These are phyloP conservation scores for Brachionus asplanchnoidis DNA, from an alignment of 1,140 invertebrate genomes.

Conservation along the genomic window DNA sequence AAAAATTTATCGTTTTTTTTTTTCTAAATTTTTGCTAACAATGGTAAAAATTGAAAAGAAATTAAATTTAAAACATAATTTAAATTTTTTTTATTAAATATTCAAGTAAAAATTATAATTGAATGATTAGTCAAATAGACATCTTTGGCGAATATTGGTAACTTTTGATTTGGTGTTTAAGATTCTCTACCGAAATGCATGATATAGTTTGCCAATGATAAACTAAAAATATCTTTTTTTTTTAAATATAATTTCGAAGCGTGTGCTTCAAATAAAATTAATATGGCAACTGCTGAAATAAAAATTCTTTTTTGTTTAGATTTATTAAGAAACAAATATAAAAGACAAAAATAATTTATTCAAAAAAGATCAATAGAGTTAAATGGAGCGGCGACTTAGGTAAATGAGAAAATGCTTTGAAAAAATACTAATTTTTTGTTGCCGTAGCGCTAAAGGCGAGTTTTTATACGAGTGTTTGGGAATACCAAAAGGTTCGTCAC, in stretches of 20 bases:
- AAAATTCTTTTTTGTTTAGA: not conserved
- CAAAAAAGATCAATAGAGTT: not conserved
- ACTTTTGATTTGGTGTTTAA: not conserved
- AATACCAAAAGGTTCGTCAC: conserved; percentile 80
- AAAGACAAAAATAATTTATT: not conserved
- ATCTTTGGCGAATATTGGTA: not conserved
- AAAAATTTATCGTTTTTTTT: not conserved
- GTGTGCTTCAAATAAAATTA: not conserved
- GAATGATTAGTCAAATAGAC: not conserved
- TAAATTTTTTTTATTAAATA: not conserved
- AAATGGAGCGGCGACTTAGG: conserved; percentile 34
- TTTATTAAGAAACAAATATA: not conserved
- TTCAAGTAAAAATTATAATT: not conserved
- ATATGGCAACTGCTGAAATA: not conserved
- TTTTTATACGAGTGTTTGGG: conserved; percentile 94
- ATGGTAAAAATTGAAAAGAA: not conserved
- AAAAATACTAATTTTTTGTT: not conserved
- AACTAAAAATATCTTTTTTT: not conserved
- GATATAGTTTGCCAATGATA: not conserved
- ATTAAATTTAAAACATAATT: not conserved
- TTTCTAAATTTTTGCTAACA: not conserved
- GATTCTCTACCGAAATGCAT: not conserved
- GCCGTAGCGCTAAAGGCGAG: conserved; percentile 58
- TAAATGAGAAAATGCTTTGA: not conserved
- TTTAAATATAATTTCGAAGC: not conserved